phyloP scores from a whole-genome alignment of 2,113 vertebrate genomes.

The Mobula birostris region DNA sequence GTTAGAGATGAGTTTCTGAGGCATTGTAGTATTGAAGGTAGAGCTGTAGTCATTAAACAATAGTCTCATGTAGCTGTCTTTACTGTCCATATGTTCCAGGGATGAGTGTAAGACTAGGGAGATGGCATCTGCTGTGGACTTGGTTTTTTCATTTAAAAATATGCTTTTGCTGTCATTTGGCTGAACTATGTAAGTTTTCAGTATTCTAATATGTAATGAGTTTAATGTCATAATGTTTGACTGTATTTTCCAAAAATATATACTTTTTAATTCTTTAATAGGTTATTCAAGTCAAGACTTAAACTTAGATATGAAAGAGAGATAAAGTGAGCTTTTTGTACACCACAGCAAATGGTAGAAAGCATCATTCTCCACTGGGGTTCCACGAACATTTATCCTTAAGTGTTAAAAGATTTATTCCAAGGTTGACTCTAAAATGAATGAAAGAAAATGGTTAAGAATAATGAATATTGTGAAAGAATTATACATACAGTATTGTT shows the following conservation, averaged over 20 bases:
- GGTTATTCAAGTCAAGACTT: neutral
- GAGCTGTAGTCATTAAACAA: no score
- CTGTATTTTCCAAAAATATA: neutral
- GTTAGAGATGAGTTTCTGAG: no score
- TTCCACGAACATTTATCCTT: neutral
- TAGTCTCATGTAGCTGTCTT: no score
- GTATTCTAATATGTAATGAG: neutral
- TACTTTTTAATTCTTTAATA: neutral
- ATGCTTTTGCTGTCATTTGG: no score
- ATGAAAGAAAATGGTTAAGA: neutral
- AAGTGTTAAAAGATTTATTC: slow-evolving; percentile 12
- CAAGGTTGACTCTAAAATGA: neutral
- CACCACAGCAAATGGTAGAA: neutral
- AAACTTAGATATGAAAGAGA: neutral
- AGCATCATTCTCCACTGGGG: neutral
- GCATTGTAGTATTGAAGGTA: no score
- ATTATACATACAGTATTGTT: neutral
- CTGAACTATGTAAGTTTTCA: neutral
- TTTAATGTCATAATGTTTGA: neutral
- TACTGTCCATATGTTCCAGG: no score
- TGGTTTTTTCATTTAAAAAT: no score
- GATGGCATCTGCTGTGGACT: no score
- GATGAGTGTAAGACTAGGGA: no score
- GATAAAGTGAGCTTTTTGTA: neutral
- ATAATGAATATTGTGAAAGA: slow-evolving; percentile 1